Base-by-base conservation (phyloP, 1,140 invertebrate species). In the Aporrectodea caliginosa region DNA sequence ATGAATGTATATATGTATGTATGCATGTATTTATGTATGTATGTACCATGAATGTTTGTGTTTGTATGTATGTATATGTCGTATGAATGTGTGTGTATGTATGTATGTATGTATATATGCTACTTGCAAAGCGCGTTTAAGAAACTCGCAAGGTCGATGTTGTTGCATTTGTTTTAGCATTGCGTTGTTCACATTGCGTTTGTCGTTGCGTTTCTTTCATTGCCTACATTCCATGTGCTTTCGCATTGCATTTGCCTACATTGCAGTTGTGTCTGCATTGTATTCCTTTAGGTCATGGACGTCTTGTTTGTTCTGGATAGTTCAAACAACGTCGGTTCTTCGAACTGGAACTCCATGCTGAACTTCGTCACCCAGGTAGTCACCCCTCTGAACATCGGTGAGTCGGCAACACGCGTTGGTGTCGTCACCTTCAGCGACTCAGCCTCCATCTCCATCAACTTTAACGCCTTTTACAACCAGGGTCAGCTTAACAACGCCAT, bases 331-430 rank as follows among this genome's bases (percentile, higher is more conserved):
- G 27, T 76, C 33, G 35, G 22, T 6, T 43, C 35, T 58, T 27
- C 33, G 32, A 31, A 22, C 2, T 81, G 80, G 80, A 69, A 72
- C 16, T 69, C 70, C 27, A 16, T 81, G 71, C 30, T 79, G 43
- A 43, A 35, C 29, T 73, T 68, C 33, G 69, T 81, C 35, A 71
- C 16, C 31, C n/a, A 73, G n/a, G 73, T 81, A 16, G 58, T 81
- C 16, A n/a, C 79, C 32, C 29, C 16, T 22, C 6, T 81, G 69
- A 30, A 73, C n/a, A 69, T 81, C 35, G 71, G 80, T 22, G 1
- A 29, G 35, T 35, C 69, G 22, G 77, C 29, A 34, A 75, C 70
- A 2, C 70, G 72, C 30, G 58, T 81, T 32, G 80, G 34, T 16
- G 29, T 81, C 1, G 35, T 79, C 31, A 68, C 72, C 27, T 81